phyloP scores from a whole-genome alignment of 2,113 vertebrate genomes.

The Callospermophilus lateralis region DNA sequence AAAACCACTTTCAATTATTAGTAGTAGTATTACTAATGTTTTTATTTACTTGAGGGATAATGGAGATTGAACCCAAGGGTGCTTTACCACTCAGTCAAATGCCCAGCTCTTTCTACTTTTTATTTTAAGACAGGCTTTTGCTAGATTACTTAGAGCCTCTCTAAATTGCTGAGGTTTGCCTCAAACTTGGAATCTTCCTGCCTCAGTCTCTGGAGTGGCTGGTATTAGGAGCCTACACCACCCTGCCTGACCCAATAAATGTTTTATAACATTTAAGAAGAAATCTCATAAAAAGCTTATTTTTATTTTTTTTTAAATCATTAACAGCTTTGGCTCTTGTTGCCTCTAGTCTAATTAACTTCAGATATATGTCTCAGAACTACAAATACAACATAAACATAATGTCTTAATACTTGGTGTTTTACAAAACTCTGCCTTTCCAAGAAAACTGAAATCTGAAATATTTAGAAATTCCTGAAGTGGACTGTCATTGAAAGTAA shows the following conservation, averaged over 20 bases:
- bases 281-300: background rate
- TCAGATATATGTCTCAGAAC: background rate
- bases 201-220: too few relatives aligned
- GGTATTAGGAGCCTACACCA: too few relatives aligned
- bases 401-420: background rate
- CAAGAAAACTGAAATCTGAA: background rate
- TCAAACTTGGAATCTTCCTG: too few relatives aligned
- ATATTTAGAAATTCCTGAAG: background rate
- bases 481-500: background rate
- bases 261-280: background rate
- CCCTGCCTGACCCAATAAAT: too few relatives aligned
- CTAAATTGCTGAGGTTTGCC: too few relatives aligned
- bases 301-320: background rate
- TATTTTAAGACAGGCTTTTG: too few relatives aligned
- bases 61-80: too few relatives aligned
- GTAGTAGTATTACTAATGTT: too few relatives aligned
- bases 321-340: background rate
- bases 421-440: background rate
- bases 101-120: too few relatives aligned
- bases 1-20: background rate
- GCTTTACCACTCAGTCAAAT: too few relatives aligned
- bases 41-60: too few relatives aligned
- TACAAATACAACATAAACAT: background rate
- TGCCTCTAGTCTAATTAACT: background rate
- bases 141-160: too few relatives aligned